These are phyloP conservation scores for Phengaris arion DNA, from an alignment of 2,888 invertebrate species.

Conservation along the genomic window DNA sequence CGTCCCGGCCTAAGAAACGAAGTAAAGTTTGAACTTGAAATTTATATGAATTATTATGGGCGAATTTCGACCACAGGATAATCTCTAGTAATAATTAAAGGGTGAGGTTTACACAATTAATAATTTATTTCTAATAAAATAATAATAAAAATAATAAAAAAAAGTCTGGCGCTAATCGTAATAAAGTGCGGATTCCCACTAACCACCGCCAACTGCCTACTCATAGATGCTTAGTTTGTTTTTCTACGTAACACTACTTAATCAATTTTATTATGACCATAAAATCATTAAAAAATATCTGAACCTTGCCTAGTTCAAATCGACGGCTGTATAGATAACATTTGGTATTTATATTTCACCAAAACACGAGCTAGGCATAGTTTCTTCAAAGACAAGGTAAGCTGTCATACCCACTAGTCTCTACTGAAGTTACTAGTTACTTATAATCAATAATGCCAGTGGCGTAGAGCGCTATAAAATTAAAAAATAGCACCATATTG, in stretches of 20 bases:
- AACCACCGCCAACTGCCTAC: not conserved
- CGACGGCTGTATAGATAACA: slow-evolving; percentile 16
- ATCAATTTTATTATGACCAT: slow-evolving; percentile 12
- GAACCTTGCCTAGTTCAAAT: not conserved
- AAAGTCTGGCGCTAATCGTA: not conserved
- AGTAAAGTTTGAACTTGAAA: too few species aligned
- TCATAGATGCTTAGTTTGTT: not conserved
- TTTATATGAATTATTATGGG: too few species aligned
- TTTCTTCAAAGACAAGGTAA: slow-evolving; percentile 11
- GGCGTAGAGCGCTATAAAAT: too few species aligned
- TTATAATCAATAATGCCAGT: too few species aligned
- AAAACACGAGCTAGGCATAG: not conserved
- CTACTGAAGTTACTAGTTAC: too few species aligned
- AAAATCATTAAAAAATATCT: slow-evolving; percentile 6
- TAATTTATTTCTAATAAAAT: not conserved
- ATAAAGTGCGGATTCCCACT: not conserved
- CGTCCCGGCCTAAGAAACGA: too few species aligned
- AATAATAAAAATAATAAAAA: too few species aligned
- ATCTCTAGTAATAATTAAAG: too few species aligned
- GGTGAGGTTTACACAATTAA: not conserved
- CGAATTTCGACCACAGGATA: too few species aligned
- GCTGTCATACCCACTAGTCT: not conserved
- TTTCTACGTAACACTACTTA: not conserved
- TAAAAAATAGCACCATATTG: too few species aligned
- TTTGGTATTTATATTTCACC: slow-evolving; percentile 22